Evolutionary conservation across 2,113 vertebrate species (phyloP), one percentile per base, ranked within the genome.

Genomic region (Corydoras maculifer): DNA sequence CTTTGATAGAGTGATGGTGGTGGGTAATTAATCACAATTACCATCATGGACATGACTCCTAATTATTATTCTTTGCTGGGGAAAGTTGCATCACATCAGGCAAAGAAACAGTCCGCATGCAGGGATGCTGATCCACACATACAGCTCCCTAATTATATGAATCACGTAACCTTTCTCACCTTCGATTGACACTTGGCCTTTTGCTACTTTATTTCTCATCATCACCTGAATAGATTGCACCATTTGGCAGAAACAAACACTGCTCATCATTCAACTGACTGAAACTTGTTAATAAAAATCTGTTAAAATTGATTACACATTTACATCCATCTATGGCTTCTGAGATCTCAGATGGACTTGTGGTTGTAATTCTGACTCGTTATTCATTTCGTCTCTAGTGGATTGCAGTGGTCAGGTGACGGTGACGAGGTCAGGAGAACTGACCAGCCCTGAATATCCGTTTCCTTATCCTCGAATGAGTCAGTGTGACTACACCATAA

Each of bases 1-100:
- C 71, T 69, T 80, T 87, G 87, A 88, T 81, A 84, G 79, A 70
- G 77, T 58, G 76, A 77, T 76, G 81, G 83, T 80, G 82, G 75
- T 53, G 25, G 76, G 82, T 87, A 87, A 88, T 91, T 86, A 82
- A 88, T 90, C 89, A 90, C 85, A 87, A 90, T 91, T 90, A 89
- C 74, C n/a, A 66, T 67, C 61, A 25, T 69, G 79, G 86, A 87
- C 84, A 72, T 82, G 80, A 69, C 71, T 84, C 77, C 77, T 82
- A 84, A 87, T 88, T 82, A 84, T 85, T 82, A 84, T 85, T 82
- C 81, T 84, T 85, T 82, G 83, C 84, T 58, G 80, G 81, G 84
- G 84, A 79, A 75, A 83, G 76, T 85, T 82, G 80, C 84, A 86
- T 83, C 84, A 84, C 82, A 74, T 75, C 71, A 90, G 84, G 85